Base-by-base conservation (phyloP, 2,113 vertebrate genomes). In the Deroptyus accipitrinus region DNA sequence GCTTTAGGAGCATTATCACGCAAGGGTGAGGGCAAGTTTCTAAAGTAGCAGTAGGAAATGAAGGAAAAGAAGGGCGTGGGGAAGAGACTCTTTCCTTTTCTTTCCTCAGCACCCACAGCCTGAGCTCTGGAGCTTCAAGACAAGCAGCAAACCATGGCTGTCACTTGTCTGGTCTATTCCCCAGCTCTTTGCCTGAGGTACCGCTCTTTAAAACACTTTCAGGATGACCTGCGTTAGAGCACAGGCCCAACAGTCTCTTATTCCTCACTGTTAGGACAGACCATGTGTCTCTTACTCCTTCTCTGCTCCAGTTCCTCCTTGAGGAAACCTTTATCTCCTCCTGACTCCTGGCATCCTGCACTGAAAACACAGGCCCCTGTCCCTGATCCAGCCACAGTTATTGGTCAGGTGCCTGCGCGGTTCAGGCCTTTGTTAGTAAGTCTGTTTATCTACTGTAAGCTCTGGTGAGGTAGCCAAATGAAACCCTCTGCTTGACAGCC, bases 361-460 rank as follows among this genome's bases (percentile, higher is more conserved):
- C 0, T 1, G 37, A 41, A 49, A 87, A 63, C 23, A 37, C 5
- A 27, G 44, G 15, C 8, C 33, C 33, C 51, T 19, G 31, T 48
- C 7, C 37, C 20, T 20, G 6, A 13, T 16, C 44, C 46, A 89
- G 15, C 48, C 2, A 0, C 30, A 16, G 23, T 48, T 48, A 44
- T 0, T 1, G 1, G 14, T 6, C 64, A 57, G 61, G 41, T 57
- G 54, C 48, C 49, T 31, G 3, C 13, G 27, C 68, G 64, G 4
- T 24, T 88, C 1, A 1, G 46, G 27, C 24, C 54, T 52, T 31
- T 59, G 31, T 13, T n/a, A 66, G 11, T 14, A 27, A 35, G 46
- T 16, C 13, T 24, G 5, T 62, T 68, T n/a, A 27, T 83, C 64
- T 76, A 20, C 7, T 57, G 30, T 35, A 17, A 90, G 4, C 44